These are phyloP conservation scores for Muscicapa adusta DNA, from an alignment of 2,113 vertebrate species.

Conservation along the genomic window DNA sequence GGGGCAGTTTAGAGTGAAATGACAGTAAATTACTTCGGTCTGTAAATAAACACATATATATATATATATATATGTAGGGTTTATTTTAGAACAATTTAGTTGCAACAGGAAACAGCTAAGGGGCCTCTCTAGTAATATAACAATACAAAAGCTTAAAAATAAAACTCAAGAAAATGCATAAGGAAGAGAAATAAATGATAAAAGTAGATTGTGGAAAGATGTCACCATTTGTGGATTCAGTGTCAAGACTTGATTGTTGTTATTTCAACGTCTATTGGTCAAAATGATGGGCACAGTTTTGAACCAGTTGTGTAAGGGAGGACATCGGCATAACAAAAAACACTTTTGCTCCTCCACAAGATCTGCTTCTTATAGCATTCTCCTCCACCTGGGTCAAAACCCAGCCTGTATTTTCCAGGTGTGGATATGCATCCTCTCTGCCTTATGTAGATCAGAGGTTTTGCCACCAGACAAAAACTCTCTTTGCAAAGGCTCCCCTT, in stretches of 20 bases:
- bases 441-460: not conserved
- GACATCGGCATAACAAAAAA: not conserved
- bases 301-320: not conserved
- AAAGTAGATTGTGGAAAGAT: not conserved
- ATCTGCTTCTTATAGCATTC: not conserved
- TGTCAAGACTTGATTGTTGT: not conserved
- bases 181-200: not conserved
- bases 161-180: not conserved
- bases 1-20: not conserved
- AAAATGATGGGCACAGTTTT: accelerated
- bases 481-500: not conserved
- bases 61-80: not conserved
- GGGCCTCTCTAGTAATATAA: not conserved
- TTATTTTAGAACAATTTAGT: not conserved
- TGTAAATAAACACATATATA: not conserved
- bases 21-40: not conserved
- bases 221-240: not conserved
- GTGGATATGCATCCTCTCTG: not conserved
- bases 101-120: not conserved
- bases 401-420: not conserved
- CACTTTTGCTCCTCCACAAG: not conserved
- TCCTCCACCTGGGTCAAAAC: not conserved
- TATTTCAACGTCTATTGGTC: not conserved
- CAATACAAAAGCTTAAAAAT: not conserved
- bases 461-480: not conserved